These are phyloP conservation scores for Orestias chungarensis DNA, from an alignment of 2,797 vertebrate species.

Conservation along the genomic window DNA sequence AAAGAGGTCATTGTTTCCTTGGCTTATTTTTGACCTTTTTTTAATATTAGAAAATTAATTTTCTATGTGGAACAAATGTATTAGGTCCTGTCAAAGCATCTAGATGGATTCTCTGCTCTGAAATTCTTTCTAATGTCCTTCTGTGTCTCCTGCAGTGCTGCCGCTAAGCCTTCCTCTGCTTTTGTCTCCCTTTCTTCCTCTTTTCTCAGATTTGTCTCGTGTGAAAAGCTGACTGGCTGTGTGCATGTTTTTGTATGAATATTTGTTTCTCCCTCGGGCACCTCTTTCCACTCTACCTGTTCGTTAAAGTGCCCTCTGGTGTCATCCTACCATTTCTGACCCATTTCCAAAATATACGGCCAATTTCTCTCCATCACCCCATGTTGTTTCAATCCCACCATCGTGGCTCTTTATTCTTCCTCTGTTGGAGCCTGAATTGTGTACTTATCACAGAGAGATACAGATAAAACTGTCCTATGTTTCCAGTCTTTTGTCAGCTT, in stretches of 20 bases:
- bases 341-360: conserved; percentile 75
- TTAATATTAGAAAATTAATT: conserved; percentile 98
- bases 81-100: conserved; percentile 87
- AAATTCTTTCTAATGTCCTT: conserved; percentile 76
- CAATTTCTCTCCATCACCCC: conserved; percentile 78
- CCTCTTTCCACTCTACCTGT: conserved; percentile 31
- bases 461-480: conserved; percentile 41
- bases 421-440: conserved; percentile 54
- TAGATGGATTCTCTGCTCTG: conserved; percentile 89
- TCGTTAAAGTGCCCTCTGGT: conserved; percentile 74
- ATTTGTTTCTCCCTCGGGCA: conserved; percentile 31
- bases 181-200: conserved; percentile 35
- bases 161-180: conserved; percentile 24
- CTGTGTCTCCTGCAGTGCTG: conserved; percentile 19
- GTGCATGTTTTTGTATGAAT: conserved; percentile 21
- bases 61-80: conserved; percentile 93
- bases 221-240: conserved; percentile 22
- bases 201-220: conserved; percentile 30
- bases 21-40: conserved; percentile 96
- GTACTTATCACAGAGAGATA: conserved; percentile 55
- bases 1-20: conserved; percentile 87
- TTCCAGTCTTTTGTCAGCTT: conserved; percentile 24
- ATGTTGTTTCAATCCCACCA: conserved; percentile 60
- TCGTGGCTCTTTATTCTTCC: conserved; percentile 56
- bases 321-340: conserved; percentile 75